Evolutionary conservation across 2,888 invertebrate species (phyloP).

Genomic region (Craniophora ligustri): DNA sequence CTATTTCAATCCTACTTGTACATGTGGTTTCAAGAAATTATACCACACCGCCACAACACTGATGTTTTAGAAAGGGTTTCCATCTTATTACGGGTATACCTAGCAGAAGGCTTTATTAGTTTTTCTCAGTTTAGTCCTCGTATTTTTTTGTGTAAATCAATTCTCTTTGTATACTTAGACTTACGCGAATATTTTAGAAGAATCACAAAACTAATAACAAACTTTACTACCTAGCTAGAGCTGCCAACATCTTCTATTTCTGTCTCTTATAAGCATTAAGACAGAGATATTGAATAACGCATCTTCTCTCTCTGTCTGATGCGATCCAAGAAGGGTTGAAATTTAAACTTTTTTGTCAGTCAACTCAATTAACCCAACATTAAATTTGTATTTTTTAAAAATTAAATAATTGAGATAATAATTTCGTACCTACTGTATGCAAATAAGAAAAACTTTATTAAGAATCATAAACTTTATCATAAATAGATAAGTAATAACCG

Average conservation of each 20-base stretch:
- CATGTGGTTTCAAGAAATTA: slow-evolving; percentile 26
- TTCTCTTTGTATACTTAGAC: too few species aligned
- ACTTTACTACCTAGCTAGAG: slow-evolving; percentile 7
- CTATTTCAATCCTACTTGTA: slow-evolving; percentile 9
- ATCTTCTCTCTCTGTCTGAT: slow-evolving; percentile 36
- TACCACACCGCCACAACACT: neutral
- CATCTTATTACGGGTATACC: too few species aligned
- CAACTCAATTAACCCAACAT: too few species aligned
- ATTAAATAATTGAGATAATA: too few species aligned
- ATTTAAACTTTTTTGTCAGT: slow-evolving; percentile 21
- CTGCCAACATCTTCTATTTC: slow-evolving; percentile 40
- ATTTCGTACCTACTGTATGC: too few species aligned
- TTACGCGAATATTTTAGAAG: too few species aligned
- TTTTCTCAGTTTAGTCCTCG: neutral
- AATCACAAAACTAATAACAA: too few species aligned
- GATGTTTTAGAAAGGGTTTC: slow-evolving; percentile 14
- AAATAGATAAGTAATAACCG: too few species aligned
- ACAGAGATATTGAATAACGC: slow-evolving; percentile 24
- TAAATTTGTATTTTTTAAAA: neutral
- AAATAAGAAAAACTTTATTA: too few species aligned
- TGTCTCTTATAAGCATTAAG: slow-evolving; percentile 25
- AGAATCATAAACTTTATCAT: too few species aligned
- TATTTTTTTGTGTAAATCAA: too few species aligned
- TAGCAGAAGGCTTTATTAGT: too few species aligned
- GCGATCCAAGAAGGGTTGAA: slow-evolving; percentile 28